These are phyloP conservation scores for Idaea straminata DNA, from an alignment of 2,888 invertebrate genomes.

Conservation along the genomic window DNA sequence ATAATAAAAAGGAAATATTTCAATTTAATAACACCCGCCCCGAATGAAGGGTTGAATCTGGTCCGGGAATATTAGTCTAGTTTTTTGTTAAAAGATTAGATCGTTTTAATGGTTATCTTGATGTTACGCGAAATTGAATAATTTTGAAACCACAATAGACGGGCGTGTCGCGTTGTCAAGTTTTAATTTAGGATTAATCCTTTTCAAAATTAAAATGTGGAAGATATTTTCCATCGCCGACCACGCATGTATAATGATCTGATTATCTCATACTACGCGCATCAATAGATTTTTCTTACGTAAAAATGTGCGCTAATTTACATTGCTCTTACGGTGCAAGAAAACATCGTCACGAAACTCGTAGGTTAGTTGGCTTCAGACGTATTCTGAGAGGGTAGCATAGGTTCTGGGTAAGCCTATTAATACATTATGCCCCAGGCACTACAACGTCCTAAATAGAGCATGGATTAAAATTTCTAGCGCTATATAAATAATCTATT, in stretches of 20 bases:
- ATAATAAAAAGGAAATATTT: conserved; percentile 79
- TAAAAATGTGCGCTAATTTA: no score
- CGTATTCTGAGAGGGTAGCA: no score
- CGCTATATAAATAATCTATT: no score
- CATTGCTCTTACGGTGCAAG: no score
- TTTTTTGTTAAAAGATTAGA: conserved; percentile 66
- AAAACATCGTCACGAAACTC: no score
- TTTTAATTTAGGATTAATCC: conserved; percentile 39
- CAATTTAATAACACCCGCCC: conserved; percentile 74
- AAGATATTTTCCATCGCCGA: not conserved
- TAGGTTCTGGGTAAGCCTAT: no score
- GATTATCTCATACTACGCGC: not conserved
- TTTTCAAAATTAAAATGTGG: conserved; percentile 13
- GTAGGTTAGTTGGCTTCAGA: no score
- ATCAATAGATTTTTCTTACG: no score
- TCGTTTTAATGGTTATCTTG: conserved; percentile 55
- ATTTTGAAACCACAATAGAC: conserved; percentile 54
- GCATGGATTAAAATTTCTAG: no score
- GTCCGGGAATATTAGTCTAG: conserved; percentile 44
- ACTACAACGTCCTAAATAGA: no score
- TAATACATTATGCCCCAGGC: no score
- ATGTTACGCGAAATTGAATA: conserved; percentile 75
- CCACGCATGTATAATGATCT: not conserved
- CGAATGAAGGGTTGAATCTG: conserved; percentile 68
- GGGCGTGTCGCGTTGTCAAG: conserved; percentile 42